A percentile compares a stretch with the other conserved stretches of the same genome.
phyloP scores from a whole-genome alignment of 2,797 vertebrate genomes.

The Chloroceryle inda region DNA sequence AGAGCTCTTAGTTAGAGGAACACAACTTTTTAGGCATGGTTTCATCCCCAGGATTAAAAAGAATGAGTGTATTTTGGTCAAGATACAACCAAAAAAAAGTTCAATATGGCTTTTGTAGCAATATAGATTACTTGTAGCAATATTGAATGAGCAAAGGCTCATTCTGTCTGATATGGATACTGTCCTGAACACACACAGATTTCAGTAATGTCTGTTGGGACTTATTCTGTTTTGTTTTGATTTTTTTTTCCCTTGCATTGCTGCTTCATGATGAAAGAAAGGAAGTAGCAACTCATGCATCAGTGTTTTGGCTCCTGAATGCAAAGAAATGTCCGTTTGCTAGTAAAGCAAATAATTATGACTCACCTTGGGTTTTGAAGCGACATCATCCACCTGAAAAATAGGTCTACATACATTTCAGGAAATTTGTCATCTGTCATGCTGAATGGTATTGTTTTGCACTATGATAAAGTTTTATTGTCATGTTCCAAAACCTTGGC shows the following conservation, averaged over 20 bases:
- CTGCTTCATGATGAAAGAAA: not conserved
- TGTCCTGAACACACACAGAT: not conserved
- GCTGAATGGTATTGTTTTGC: not conserved
- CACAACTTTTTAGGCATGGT: not conserved
- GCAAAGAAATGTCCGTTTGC: not conserved
- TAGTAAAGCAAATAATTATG: not conserved
- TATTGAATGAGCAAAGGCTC: not conserved
- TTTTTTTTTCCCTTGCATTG: not conserved
- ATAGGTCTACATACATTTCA: not conserved
- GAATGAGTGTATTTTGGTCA: not conserved
- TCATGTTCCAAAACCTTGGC: not conserved
- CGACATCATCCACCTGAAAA: not conserved
- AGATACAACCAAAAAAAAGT: not conserved
- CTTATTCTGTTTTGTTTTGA: not conserved
- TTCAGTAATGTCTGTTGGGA: not conserved
- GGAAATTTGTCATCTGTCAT: not conserved
- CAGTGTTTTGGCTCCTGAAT: not conserved
- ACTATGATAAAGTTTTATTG: not conserved
- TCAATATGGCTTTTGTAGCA: not conserved
- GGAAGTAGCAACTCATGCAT: not conserved
- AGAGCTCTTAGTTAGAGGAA: not conserved
- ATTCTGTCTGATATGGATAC: not conserved
- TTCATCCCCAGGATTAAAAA: not conserved
- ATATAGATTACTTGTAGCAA: not conserved
- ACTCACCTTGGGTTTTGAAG: not conserved